Conservation (phyloP, 2,888 invertebrate species). For the Clanis bilineata region DNA sequence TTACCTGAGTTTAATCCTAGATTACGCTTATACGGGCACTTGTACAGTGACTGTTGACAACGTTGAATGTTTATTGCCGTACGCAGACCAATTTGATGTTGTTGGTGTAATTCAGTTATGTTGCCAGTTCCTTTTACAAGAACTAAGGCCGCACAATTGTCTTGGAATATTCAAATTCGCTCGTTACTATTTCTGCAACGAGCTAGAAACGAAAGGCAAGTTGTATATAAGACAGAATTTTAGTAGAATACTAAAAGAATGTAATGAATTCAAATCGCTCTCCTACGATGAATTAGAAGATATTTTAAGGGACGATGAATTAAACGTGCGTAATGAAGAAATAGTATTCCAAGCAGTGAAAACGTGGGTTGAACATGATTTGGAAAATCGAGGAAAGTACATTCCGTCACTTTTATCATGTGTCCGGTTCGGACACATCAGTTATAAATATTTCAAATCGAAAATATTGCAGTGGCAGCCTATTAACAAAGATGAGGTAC, state of each 20-base stretch:
- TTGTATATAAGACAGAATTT: slow-evolving; percentile 83
- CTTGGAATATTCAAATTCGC: slow-evolving; percentile 88
- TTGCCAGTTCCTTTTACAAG: slow-evolving; percentile 84
- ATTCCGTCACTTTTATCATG: slow-evolving; percentile 84
- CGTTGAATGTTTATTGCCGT: slow-evolving; percentile 86
- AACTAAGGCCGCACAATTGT: slow-evolving; percentile 86
- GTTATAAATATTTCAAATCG: slow-evolving; percentile 80
- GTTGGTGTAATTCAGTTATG: slow-evolving; percentile 87
- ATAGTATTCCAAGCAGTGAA: slow-evolving; percentile 88
- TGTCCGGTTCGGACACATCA: slow-evolving; percentile 86
- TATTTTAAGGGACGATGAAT: slow-evolving; percentile 85
- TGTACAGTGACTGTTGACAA: slow-evolving; percentile 85
- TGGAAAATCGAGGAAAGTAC: slow-evolving; percentile 75
- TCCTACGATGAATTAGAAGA: slow-evolving; percentile 83
- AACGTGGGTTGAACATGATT: slow-evolving; percentile 86
- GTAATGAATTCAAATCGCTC: slow-evolving; percentile 84
- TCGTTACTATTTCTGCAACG: slow-evolving; percentile 86
- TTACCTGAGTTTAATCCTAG: slow-evolving; percentile 85
- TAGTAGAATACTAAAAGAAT: slow-evolving; percentile 83
- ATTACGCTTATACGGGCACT: slow-evolving; percentile 88
- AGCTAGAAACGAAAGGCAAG: slow-evolving; percentile 84
- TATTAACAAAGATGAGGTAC: slow-evolving; percentile 76
- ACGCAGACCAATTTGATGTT: slow-evolving; percentile 88
- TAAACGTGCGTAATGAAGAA: slow-evolving; percentile 88
- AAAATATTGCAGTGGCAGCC: slow-evolving; percentile 81